A percentile compares a stretch with the other conserved stretches of the same genome.
phyloP scores from a whole-genome alignment of 2,797 vertebrate species.

The Eurystomus glaucurus region DNA sequence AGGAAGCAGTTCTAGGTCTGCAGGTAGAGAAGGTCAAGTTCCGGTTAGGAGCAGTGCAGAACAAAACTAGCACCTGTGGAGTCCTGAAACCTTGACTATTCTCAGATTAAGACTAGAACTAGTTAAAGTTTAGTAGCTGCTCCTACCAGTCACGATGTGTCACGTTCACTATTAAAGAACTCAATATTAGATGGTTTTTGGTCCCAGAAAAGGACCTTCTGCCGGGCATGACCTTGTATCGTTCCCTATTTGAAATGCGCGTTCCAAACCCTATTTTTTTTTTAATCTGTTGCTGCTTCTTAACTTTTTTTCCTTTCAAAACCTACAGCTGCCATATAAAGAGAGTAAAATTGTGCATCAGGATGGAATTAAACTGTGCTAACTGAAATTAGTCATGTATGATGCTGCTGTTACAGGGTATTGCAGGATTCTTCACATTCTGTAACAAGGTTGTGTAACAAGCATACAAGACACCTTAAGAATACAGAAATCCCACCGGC shows the following conservation, averaged over 20 bases:
- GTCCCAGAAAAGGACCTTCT: background rate
- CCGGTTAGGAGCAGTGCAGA: background rate
- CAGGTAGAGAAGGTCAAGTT: background rate
- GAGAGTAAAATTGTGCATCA: background rate
- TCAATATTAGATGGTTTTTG: background rate
- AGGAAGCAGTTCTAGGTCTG: background rate
- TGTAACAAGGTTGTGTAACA: background rate
- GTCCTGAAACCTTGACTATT: background rate
- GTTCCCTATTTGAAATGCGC: background rate
- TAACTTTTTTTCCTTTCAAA: background rate
- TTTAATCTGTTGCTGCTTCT: background rate
- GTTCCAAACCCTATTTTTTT: background rate
- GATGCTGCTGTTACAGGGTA: background rate
- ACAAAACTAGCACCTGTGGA: background rate
- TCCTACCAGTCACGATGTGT: background rate
- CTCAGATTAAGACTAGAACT: background rate
- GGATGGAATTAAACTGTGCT: background rate
- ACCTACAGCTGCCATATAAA: background rate
- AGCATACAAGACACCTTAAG: background rate
- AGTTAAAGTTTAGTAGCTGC: background rate
- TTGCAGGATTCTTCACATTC: background rate
- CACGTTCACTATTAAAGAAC: background rate
- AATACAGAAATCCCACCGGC: background rate
- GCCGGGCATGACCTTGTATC: background rate
- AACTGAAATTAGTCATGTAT: background rate